Evolutionary conservation across 1,140 invertebrate species (phyloP).

Genomic region (Brachionus rubens): DNA sequence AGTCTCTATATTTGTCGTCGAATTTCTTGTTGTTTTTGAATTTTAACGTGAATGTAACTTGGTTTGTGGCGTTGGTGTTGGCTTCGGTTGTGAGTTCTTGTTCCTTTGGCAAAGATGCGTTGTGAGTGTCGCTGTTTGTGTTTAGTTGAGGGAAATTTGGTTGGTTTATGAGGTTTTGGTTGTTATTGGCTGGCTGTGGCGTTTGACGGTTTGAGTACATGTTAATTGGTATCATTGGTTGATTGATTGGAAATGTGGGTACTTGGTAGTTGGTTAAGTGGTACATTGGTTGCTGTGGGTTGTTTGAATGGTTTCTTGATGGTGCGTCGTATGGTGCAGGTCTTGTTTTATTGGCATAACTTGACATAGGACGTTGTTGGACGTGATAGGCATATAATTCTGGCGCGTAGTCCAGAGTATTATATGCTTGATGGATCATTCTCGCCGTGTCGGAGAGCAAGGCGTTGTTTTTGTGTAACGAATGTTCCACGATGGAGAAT

Average conservation of each 20-base stretch:
- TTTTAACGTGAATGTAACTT: not conserved
- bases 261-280: not conserved
- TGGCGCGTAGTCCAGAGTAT: not conserved
- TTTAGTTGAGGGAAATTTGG: not conserved
- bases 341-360: not conserved
- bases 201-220: slow-evolving; percentile 11
- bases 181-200: not conserved
- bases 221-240: slow-evolving; percentile 8
- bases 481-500: not conserved
- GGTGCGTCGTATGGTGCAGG: not conserved
- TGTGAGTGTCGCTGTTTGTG: not conserved
- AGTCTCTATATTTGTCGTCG: not conserved
- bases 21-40: slow-evolving; percentile 6
- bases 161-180: not conserved
- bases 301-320: not conserved
- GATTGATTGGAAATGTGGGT: not conserved
- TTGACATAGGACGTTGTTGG: not conserved
- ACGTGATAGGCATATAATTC: not conserved
- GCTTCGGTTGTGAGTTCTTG: not conserved
- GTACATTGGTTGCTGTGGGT: not conserved
- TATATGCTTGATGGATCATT: not conserved
- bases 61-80: not conserved
- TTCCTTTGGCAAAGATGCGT: not conserved
- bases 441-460: not conserved
- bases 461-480: not conserved